Evolutionary conservation across 2,888 invertebrate species (phyloP).

Genomic region (Limulus polyphemus): DNA sequence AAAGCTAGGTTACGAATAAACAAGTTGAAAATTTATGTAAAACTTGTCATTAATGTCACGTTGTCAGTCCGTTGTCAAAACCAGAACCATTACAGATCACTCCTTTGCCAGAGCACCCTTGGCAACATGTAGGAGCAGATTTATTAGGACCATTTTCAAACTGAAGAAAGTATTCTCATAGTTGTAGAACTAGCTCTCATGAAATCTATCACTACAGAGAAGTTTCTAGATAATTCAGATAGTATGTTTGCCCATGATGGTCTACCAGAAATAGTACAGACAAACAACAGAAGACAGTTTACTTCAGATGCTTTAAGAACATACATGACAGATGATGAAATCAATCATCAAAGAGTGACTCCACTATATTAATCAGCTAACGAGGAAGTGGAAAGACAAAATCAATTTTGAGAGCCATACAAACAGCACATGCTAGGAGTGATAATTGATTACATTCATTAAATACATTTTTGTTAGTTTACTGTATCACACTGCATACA

Average conservation of each 20-base stretch:
- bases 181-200: neutral
- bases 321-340: neutral
- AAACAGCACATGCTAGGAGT: too few relatives aligned
- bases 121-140: neutral
- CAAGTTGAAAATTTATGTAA: too few relatives aligned
- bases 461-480: too few relatives aligned
- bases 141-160: neutral
- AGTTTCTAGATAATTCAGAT: neutral
- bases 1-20: too few relatives aligned
- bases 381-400: neutral
- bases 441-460: too few relatives aligned
- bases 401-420: neutral
- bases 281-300: neutral
- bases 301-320: neutral
- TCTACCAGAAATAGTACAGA: neutral
- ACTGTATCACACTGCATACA: too few relatives aligned
- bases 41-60: too few relatives aligned
- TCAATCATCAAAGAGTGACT: neutral
- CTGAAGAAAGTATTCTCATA: neutral
- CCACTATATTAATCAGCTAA: neutral
- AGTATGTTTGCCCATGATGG: neutral
- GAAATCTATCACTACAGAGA: neutral
- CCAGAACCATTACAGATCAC: neutral
- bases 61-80: too few relatives aligned
- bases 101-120: neutral